A percentile compares a stretch with the other conserved stretches of the same genome.
Conservation (phyloP, 1,140 invertebrate species). For the Chrysoperla carnea region DNA sequence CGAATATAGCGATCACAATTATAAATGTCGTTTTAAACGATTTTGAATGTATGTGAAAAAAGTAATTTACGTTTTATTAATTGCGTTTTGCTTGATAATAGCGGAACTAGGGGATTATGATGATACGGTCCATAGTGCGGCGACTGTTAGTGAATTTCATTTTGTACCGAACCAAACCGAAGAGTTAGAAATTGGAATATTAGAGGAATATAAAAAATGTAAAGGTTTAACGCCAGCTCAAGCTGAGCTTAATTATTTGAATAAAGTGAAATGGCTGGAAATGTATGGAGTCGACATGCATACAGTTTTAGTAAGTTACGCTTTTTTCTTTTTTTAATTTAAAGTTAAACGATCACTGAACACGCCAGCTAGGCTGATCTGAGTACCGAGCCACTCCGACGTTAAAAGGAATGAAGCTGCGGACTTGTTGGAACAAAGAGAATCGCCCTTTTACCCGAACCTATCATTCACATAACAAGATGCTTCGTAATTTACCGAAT, state of each 20-base stretch:
- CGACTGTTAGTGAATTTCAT: slow-evolving; percentile 91
- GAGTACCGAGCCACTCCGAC: too few relatives aligned
- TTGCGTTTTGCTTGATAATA: too few relatives aligned
- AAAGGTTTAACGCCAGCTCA: slow-evolving; percentile 73
- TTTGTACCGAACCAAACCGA: slow-evolving; percentile 89
- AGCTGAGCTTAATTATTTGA: slow-evolving; percentile 81
- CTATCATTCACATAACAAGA: too few relatives aligned
- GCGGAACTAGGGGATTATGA: slow-evolving; percentile 97
- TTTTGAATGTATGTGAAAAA: too few relatives aligned
- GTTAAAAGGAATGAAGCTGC: too few relatives aligned
- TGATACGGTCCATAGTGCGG: slow-evolving; percentile 72
- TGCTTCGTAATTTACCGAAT: too few relatives aligned
- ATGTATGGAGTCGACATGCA: slow-evolving; percentile 97
- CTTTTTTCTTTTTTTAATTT: background rate
- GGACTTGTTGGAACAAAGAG: too few relatives aligned
- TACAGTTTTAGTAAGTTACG: slow-evolving; percentile 49
- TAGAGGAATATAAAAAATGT: slow-evolving; percentile 78
- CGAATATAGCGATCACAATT: too few relatives aligned
- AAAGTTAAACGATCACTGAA: background rate
- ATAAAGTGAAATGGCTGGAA: slow-evolving; percentile 89
- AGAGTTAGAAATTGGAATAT: slow-evolving; percentile 78
- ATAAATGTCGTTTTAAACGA: too few relatives aligned
- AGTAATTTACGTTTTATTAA: too few relatives aligned
- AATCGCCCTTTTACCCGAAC: too few relatives aligned
- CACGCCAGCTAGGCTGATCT: too few relatives aligned